Conservation (phyloP, 2,888 invertebrate species). For the Leucophora obtusa region DNA sequence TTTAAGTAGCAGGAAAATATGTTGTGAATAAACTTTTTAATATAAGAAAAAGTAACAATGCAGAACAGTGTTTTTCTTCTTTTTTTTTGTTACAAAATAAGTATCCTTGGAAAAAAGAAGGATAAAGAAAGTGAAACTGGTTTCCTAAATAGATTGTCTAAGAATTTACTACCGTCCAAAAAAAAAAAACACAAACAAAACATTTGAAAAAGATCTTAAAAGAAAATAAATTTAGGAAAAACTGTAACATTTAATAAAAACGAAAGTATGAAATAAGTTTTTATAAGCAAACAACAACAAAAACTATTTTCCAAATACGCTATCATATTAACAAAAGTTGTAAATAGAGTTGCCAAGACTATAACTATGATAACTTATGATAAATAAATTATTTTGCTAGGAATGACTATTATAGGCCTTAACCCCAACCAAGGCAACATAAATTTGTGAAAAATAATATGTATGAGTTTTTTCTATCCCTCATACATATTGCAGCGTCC, state of each 20-base stretch:
- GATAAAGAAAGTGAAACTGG: conserved; percentile 38
- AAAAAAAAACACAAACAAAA: neutral
- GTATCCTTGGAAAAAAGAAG: neutral
- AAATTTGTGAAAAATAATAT: too few relatives aligned
- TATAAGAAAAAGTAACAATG: conserved; percentile 38
- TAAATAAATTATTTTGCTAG: too few relatives aligned
- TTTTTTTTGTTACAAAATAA: neutral
- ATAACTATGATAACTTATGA: too few relatives aligned
- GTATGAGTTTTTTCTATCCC: too few relatives aligned
- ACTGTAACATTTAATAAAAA: conserved; percentile 29
- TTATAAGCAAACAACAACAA: neutral
- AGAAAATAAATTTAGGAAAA: conserved; percentile 31
- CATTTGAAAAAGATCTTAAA: neutral
- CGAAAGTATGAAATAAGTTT: conserved; percentile 29
- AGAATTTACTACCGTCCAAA: conserved; percentile 23
- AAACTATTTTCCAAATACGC: neutral
- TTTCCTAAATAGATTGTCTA: conserved; percentile 17
- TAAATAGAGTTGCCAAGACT: conserved; percentile 1
- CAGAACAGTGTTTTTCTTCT: conserved; percentile 24
- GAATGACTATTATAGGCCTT: too few relatives aligned
- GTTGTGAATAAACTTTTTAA: conserved; percentile 38
- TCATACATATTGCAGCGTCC: too few relatives aligned
- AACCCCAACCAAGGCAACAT: too few relatives aligned
- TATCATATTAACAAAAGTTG: neutral
- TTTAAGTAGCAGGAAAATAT: neutral